Conservation (phyloP, 2,888 invertebrate species). For the Temnothorax ravouxi region DNA sequence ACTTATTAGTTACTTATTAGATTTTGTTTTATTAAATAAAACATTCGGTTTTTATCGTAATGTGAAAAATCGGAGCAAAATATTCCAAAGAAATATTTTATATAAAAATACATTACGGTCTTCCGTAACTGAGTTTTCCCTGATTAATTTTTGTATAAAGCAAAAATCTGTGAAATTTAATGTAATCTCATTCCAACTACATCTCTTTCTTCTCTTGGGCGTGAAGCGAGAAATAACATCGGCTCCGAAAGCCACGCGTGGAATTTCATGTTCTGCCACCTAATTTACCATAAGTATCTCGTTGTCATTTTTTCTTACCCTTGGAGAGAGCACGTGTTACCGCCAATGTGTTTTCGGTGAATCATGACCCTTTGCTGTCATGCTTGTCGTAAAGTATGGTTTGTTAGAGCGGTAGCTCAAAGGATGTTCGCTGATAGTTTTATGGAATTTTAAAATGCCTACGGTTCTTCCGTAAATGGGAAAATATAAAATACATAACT, state of each 20-base stretch:
- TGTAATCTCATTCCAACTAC: neutral
- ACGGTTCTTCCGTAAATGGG: neutral
- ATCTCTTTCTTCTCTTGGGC: neutral
- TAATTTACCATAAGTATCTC: conserved; percentile 61
- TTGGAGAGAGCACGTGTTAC: conserved; percentile 26
- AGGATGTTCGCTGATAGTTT: conserved; percentile 6
- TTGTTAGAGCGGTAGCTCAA: conserved; percentile 27
- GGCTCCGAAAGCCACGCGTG: conserved; percentile 58
- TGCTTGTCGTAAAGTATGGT: conserved; percentile 5
- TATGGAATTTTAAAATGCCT: neutral
- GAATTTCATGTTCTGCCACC: conserved; percentile 55
- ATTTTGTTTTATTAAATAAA: conserved; percentile 9
- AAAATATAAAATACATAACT: neutral
- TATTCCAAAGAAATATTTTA: neutral
- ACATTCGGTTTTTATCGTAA: neutral
- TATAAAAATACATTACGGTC: no score
- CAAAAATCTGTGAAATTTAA: neutral
- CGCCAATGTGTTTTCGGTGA: conserved; percentile 19
- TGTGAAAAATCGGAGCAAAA: neutral
- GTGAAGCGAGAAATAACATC: conserved; percentile 54
- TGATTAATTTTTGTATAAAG: neutral
- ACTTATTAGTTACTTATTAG: neutral
- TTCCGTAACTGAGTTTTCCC: neutral
- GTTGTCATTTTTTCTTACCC: conserved; percentile 21
- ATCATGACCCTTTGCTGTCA: conserved; percentile 11